These are phyloP conservation scores for Diogma glabrata DNA, from an alignment of 2,888 invertebrate species.

Conservation along the genomic window DNA sequence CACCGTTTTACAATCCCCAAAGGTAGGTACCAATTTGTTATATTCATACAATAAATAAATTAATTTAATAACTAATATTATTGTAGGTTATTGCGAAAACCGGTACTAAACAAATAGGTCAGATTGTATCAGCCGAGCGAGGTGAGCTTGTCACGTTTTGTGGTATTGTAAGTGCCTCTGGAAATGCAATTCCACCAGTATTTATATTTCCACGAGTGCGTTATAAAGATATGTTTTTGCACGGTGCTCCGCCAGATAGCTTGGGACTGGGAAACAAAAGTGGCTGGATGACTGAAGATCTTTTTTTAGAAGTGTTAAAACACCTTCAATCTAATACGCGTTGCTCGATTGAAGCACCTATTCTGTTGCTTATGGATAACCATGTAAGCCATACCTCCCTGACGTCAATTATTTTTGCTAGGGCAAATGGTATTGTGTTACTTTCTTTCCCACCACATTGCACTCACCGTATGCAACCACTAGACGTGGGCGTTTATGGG, in stretches of 20 bases:
- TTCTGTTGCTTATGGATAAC: slow-evolving; percentile 4
- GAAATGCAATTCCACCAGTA: slow-evolving; percentile 11
- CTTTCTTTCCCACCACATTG: background rate
- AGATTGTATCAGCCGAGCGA: slow-evolving; percentile 22
- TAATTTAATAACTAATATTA: background rate
- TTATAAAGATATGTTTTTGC: background rate
- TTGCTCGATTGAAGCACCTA: background rate
- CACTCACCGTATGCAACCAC: too few species aligned
- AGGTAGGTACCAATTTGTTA: slow-evolving; percentile 11
- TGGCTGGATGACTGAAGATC: background rate
- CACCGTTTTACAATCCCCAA: slow-evolving; percentile 18
- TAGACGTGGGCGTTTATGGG: too few species aligned
- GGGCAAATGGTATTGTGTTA: too few species aligned
- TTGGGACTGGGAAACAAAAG: background rate
- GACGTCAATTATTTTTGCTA: too few species aligned
- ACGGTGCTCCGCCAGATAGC: background rate
- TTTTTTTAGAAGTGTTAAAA: background rate
- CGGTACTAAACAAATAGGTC: slow-evolving; percentile 21
- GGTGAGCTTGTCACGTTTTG: slow-evolving; percentile 21
- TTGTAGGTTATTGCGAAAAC: slow-evolving; percentile 15
- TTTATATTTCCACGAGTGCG: background rate
- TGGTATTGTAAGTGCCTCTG: slow-evolving; percentile 16
- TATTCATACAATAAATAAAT: background rate
- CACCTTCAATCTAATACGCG: background rate
- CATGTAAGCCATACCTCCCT: background rate